Base-by-base conservation (phyloP, 2,888 invertebrate genomes). In the Drosophila putrida region DNA sequence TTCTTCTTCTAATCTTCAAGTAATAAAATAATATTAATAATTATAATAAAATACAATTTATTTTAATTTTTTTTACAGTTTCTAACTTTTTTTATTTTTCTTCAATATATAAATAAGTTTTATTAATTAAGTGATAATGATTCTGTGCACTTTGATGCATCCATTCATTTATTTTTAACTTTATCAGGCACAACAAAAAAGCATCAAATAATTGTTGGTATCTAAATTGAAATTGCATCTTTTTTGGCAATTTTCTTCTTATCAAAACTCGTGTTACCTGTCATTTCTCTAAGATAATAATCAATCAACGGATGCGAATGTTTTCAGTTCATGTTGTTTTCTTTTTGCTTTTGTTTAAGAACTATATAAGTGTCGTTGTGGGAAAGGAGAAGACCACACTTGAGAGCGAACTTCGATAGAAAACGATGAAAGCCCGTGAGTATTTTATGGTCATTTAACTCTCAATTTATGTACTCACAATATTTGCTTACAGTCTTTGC, bases 341-440 rank as follows among this genome's bases (percentile, higher is more conserved):
- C 41, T 54, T 78, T 49, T 13, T 49, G 27, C 31, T 27, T 10
- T 28, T 36, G 27, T 4, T 25, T 20, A 25, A 28, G 38, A 54
- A 63, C 64, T 65, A 71, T 79, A 79, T 68, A 79, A 79, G 47
- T 55, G 46, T 57, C 51, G 55, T 11, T 6, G 11, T 44, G 31
- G n/a, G 27, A 11, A 11, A 5, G 2, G 43, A 4, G 28, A 20
- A n/a, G 59, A 38, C 15, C 64, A 81, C 51, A 74, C 41, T 69
- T 67, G 55, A 27, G 64, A 47, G 54, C 44, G 70, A 73, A 75
- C 84, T 59, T 65, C 59, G 71, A 57, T 53, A 61, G 60, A 50
- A 43, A 57, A 83, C 79, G 51, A 84, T 84, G 83, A 84, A 79
- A 66, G 63, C 68, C 69, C 73, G 89, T 87, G 50, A 54, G 87